A percentile compares a stretch with the other conserved stretches of the same genome.
These are phyloP conservation scores for Arnoldichthys spilopterus DNA, from an alignment of 2,797 vertebrate genomes.

Conservation along the genomic window DNA sequence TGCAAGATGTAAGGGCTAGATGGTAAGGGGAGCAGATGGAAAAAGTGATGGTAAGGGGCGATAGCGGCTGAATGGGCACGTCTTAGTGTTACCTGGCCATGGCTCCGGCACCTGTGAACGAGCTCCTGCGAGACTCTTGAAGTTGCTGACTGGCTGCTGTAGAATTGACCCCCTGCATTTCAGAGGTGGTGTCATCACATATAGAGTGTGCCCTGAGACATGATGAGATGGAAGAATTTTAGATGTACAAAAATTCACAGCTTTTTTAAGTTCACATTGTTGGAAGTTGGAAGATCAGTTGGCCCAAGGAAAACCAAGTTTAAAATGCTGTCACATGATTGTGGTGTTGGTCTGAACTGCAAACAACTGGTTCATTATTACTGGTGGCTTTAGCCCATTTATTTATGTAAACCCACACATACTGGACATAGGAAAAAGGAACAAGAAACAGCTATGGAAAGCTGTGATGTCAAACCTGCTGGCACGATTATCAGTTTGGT, in stretches of 20 bases:
- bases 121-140: constrained; percentile 70
- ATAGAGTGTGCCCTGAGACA: constrained; percentile 78
- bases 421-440: neutral
- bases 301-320: neutral
- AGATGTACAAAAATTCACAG: neutral
- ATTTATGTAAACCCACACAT: neutral
- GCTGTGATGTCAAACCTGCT: constrained; percentile 77
- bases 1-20: neutral
- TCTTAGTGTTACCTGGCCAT: constrained; percentile 84
- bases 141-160: constrained; percentile 70
- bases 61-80: neutral
- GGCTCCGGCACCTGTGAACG: constrained; percentile 76
- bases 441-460: neutral
- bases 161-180: constrained; percentile 72
- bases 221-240: neutral
- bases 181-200: constrained; percentile 73
- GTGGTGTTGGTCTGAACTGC: too few species aligned
- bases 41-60: neutral
- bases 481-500: constrained; percentile 81
- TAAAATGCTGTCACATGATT: neutral
- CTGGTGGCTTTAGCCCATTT: too few species aligned
- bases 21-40: neutral
- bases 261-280: too few species aligned
- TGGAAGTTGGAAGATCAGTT: too few species aligned
- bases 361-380: too few species aligned